Evolutionary conservation across 1,140 invertebrate genomes (phyloP).

Genomic region (Heliconius eleuchia): DNA sequence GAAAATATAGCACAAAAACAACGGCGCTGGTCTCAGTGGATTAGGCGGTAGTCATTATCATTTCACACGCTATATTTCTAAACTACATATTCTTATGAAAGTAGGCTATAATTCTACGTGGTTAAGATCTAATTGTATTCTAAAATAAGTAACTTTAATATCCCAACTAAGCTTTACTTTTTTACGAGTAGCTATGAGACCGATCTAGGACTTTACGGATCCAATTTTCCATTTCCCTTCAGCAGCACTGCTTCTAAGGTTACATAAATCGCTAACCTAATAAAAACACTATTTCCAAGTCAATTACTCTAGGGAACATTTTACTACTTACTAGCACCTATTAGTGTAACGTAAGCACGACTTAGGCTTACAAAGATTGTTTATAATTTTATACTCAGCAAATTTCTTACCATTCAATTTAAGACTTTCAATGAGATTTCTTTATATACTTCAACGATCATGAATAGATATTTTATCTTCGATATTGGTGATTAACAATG

Average conservation of each 20-base stretch:
- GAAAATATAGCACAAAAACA: conserved; percentile 21
- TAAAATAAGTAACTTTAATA: conserved; percentile 69
- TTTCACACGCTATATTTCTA: conserved; percentile 40
- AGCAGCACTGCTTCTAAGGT: conserved; percentile 70
- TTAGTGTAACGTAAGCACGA: conserved; percentile 73
- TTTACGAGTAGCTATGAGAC: conserved; percentile 63
- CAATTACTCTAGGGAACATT: conserved; percentile 87
- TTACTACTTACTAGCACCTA: conserved; percentile 79
- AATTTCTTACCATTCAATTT: conserved; percentile 74
- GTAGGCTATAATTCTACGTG: conserved; percentile 71
- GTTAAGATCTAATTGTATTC: conserved; percentile 69
- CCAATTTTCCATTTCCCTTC: conserved; percentile 57
- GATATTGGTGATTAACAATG: conserved; percentile 30
- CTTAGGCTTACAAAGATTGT: conserved; percentile 75
- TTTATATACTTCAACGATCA: conserved; percentile 35
- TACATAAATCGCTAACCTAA: conserved; percentile 67
- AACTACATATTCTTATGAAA: conserved; percentile 77
- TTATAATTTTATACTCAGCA: conserved; percentile 81
- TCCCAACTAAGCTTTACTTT: conserved; percentile 76
- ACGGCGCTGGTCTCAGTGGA: conserved; percentile 55
- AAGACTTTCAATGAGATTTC: conserved; percentile 56
- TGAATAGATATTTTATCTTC: conserved; percentile 29
- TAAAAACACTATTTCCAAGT: conserved; percentile 83
- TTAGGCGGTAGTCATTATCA: conserved; percentile 58
- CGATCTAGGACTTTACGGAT: conserved; percentile 56